Base-by-base conservation (phyloP, 2,888 invertebrate genomes). In the Eumerus sabulonum region DNA sequence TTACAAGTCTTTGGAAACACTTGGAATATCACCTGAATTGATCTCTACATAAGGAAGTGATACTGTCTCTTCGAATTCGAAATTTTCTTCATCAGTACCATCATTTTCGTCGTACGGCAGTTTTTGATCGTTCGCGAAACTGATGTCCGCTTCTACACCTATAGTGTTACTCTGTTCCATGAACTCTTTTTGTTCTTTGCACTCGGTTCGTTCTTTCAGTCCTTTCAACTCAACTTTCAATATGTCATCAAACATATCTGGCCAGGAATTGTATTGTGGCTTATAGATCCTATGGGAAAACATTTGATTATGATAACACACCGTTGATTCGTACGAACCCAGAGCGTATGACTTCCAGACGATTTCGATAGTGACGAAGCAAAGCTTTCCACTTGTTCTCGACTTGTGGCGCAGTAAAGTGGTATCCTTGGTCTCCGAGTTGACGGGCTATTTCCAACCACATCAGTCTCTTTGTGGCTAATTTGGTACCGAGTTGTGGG, bases 341-440 rank as follows among this genome's bases (percentile, higher is more conserved):
- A 4, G 36, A 71, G 1, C 64, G 73, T 9, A 73, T n/a, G 19
- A 60, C 16, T 16, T 79, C 79, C 50, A 73, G 45, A 4, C 70
- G 68, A 35, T 36, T 45, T 1, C 79, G 79, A 47, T 79, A 79
- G 9, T 74, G 59, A 1, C 74, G 74, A 1, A 79, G 35, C 9
- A 79, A 18, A 12, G 64, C 68, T 16, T 79, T 79, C 79, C 79
- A 79, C 16, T 79, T 79, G 36, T 74, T 79, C 16, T 68, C 79
- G 1, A 79, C 64, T 1, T 79, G 79, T 1, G 54, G 12, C 3
- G 27, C 12, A 1, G 74, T 60, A 12, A 38, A 60, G 4, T 13
- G 14, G 16, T 36, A 67, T 54, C 74, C 79, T 18, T 38, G 44
- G 0, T n/a, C 5, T 19, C 42, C 45, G 1, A 79, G 18, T 1